Base-by-base conservation (phyloP, 2,113 vertebrate genomes). In the Sylvia atricapilla region DNA sequence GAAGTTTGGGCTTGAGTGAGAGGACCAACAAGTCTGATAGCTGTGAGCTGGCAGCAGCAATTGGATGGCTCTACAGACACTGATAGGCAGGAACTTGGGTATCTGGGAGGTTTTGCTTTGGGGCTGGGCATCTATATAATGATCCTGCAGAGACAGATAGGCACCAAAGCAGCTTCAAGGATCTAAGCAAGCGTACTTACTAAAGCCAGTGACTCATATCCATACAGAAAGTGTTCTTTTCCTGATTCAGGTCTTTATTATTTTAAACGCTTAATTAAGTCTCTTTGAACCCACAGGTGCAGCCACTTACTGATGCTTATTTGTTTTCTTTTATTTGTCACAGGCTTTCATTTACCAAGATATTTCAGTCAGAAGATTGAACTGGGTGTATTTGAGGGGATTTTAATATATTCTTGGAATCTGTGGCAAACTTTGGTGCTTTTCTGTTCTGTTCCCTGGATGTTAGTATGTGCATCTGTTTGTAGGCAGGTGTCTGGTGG, bases 281-380 rank as follows among this genome's bases (percentile, higher is more conserved):
- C 55, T 80, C 93, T 96, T 97, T 94, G 95, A 97, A 96, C 84
- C 78, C 76, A 88, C 59, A 87, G 93, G 91, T 93, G 84, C 75
- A 95, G 85, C 60, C 52, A 88, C 68, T 77, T 87, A 62, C 90
- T 90, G 84, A 58, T 93, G 91, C 78, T 87, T 96, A 75, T 73
- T 95, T 95, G 55, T 90, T 94, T 95, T 93, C 81, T 93, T 97
- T 31, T 84, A 86, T 94, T 95, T 97, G 82, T 96, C 85, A 90
- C 47, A 86, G 64, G 85, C 68, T 93, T 96, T 93, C 90, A 90
- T 94, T 90, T 90, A 86, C 87, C 35, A 80, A 90, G 86, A 59
- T 53, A 69, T 80, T 95, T 91, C 23, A 93, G 43, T 27, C 35
- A 59, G 68, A 33, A 56, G 24, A 63, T 49, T 76, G 79, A 86